Evolutionary conservation across 2,113 vertebrate species (phyloP), one percentile per base, ranked within the genome.

Genomic region (Collichthys lucidus): DNA sequence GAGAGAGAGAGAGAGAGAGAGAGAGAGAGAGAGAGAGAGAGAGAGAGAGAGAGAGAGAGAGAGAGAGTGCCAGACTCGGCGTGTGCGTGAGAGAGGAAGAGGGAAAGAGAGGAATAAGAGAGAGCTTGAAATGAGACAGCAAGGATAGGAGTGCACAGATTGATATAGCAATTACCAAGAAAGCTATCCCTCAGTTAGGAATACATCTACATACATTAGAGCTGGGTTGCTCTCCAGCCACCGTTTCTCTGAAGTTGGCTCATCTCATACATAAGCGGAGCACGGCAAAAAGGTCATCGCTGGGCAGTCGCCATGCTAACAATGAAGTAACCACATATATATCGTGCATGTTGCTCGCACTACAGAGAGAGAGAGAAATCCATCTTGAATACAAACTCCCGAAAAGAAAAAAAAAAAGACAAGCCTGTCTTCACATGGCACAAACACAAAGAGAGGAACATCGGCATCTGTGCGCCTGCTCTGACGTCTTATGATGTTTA

Each of bases 161-260:
- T 95, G 92, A 95, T 95, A 94, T 87, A 90, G 93, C 92, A 93
- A 94, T 95, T 95, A 93, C 84, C 86, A 85, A 86, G 84, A 93
- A 93, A 89, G 86, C 91, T 84, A 91, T 93, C 91, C 83, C 89
- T 91, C 90, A 89, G 93, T 88, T 92, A 89, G 78, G 92, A 95
- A 95, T 94, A 90, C 91, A 94, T 95, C 88, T 95, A 77, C 93
- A 94, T 94, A 93, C 88, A 94, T 95, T 93, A 95, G 75, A 87
- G 71, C 49, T 22, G 44, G 62, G 83, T 82, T 84, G 84, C 64
- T 93, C 80, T 88, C 84, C 73, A 70, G 83, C 84, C 84, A 85
- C 76, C 26, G 76, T 78, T 76, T 80, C 85, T 87, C 72, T 72
- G 86, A 83, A 77, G 79, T 82, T 79, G 56, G 59, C 71, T 79